Evolutionary conservation across 64 coral and sea anemone genomes (phyloP).

Genomic region (Pocillopora verrucosa): DNA sequence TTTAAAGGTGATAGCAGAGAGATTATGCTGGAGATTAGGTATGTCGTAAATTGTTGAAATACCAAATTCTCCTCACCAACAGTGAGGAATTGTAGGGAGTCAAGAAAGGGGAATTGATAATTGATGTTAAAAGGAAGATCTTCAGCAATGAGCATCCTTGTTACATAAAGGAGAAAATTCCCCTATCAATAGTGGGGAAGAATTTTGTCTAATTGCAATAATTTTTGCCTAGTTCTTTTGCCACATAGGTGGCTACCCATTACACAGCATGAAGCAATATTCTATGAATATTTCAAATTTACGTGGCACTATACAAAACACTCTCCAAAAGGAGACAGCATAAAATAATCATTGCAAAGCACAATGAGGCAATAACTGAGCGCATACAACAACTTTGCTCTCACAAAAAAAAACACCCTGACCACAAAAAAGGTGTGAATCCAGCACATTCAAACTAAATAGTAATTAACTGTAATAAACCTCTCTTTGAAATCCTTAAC

Average conservation of each 20-base stretch:
- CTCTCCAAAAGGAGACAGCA: constrained; percentile 41
- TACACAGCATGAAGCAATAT: neutral
- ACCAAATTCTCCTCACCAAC: no score
- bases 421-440: no score
- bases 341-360: neutral
- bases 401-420: neutral
- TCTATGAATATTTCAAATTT: constrained; percentile 34
- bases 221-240: constrained; percentile 15
- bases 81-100: no score
- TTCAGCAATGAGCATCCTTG: neutral
- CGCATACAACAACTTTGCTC: neutral
- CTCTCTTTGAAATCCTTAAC: no score
- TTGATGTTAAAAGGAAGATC: neutral
- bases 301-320: neutral
- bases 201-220: neutral
- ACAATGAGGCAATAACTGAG: neutral
- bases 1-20: no score
- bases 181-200: neutral
- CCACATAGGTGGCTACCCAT: constrained; percentile 38
- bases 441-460: neutral
- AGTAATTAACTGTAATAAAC: neutral
- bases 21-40: no score
- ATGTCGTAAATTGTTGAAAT: no score
- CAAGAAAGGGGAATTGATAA: no score
- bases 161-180: neutral